Conservation (phyloP, 2,797 vertebrate species). For the Sitta carolinensis region DNA sequence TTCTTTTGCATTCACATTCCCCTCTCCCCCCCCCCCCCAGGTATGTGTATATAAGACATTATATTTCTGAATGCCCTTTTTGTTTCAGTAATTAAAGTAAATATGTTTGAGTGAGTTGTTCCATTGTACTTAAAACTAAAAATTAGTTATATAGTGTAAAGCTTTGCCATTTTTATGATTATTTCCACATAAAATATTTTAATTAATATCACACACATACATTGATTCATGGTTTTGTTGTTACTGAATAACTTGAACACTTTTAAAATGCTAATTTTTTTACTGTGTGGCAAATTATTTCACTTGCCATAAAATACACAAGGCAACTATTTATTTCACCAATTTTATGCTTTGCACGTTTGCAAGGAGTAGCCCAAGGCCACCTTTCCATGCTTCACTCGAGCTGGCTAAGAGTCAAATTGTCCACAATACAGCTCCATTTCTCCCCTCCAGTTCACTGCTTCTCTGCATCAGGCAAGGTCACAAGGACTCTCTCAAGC, state of each 20-base stretch:
- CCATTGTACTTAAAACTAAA: background rate
- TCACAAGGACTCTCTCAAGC: background rate
- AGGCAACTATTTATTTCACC: background rate
- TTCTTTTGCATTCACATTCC: background rate
- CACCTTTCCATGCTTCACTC: background rate
- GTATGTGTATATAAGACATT: background rate
- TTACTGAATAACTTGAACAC: background rate
- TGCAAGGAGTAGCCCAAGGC: constrained; percentile 23
- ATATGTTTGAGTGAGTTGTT: background rate
- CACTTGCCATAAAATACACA: background rate
- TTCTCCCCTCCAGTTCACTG: background rate
- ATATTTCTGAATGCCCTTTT: background rate
- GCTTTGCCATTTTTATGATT: background rate
- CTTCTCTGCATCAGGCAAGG: background rate
- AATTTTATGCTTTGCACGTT: background rate
- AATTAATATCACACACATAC: background rate
- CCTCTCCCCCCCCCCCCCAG: background rate
- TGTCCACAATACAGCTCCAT: background rate
- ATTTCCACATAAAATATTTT: background rate
- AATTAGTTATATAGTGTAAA: background rate
- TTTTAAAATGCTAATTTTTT: constrained; percentile 5
- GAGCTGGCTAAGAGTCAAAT: background rate
- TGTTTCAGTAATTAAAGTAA: constrained; percentile 7
- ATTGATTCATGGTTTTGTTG: background rate
- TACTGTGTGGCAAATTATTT: background rate